These are phyloP conservation scores for Spinus pinus DNA, from an alignment of 2,797 vertebrate genomes.

Conservation along the genomic window DNA sequence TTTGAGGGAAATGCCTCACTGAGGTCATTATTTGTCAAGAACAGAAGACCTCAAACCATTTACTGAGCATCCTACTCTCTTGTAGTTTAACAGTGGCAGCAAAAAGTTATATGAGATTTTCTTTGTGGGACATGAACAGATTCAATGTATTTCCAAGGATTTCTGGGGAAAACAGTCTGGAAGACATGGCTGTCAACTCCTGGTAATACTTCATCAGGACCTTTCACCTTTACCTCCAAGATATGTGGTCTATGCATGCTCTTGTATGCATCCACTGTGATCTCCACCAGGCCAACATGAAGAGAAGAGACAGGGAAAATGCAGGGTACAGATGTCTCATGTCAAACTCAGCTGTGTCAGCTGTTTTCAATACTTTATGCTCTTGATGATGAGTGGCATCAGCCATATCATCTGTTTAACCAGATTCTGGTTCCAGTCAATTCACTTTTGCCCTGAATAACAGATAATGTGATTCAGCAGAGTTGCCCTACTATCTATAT, in stretches of 20 bases:
- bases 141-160: background rate
- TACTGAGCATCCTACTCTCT: background rate
- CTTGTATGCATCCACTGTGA: background rate
- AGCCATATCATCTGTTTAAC: background rate
- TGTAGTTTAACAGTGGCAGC: background rate
- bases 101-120: background rate
- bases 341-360: conserved; percentile 7
- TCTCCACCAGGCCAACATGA: background rate
- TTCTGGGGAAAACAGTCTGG: background rate
- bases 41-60: background rate
- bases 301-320: background rate
- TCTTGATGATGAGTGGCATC: background rate
- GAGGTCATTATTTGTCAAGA: background rate
- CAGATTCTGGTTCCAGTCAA: background rate
- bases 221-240: background rate
- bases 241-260: background rate
- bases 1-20: background rate
- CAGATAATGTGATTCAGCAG: background rate
- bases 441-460: background rate
- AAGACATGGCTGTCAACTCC: background rate
- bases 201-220: background rate
- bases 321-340: background rate
- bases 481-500: background rate
- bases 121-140: background rate
- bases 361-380: background rate